Evolutionary conservation across 92 coral and sea anemone species (phyloP).

Genomic region (Muricea muricata): DNA sequence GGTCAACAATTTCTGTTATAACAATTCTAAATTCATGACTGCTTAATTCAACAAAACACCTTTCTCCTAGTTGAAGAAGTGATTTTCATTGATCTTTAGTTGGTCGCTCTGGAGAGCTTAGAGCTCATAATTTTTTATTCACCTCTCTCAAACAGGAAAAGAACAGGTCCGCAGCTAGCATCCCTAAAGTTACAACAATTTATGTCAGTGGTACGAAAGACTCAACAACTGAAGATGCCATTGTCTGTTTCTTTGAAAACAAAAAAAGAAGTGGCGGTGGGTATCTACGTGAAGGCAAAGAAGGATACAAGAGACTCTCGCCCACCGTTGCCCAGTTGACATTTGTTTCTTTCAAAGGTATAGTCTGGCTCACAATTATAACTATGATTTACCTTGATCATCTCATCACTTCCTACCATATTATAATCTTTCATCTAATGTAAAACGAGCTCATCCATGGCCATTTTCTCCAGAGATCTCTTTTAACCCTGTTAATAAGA

Average conservation of each 20-base stretch:
- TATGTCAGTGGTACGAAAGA: conserved; percentile 31
- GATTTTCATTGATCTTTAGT: too few species aligned
- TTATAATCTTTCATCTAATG: too few species aligned
- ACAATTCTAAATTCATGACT: not conserved
- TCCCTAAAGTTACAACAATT: conserved; percentile 1
- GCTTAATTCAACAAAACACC: too few species aligned
- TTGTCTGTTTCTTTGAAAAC: conserved; percentile 50
- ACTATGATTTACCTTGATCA: too few species aligned
- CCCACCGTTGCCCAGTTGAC: not conserved
- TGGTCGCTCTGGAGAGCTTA: too few species aligned
- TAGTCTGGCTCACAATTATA: too few species aligned
- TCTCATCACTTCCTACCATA: too few species aligned
- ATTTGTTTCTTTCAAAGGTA: not conserved
- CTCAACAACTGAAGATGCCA: conserved; percentile 43
- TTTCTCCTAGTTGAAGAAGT: too few species aligned
- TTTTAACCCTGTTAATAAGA: not conserved
- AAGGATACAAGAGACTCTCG: conserved; percentile 12
- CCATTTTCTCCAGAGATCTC: not conserved
- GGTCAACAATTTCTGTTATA: not conserved
- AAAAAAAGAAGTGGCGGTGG: conserved; percentile 58
- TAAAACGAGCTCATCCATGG: too few species aligned
- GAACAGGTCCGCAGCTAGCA: not conserved
- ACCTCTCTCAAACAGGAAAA: not conserved
- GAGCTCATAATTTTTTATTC: not conserved
- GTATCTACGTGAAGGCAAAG: not conserved